Percentiles rank a stretch among this genome's conserved stretches.
Evolutionary conservation across 2,113 vertebrate genomes (phyloP).

Genomic region (Mobula birostris): DNA sequence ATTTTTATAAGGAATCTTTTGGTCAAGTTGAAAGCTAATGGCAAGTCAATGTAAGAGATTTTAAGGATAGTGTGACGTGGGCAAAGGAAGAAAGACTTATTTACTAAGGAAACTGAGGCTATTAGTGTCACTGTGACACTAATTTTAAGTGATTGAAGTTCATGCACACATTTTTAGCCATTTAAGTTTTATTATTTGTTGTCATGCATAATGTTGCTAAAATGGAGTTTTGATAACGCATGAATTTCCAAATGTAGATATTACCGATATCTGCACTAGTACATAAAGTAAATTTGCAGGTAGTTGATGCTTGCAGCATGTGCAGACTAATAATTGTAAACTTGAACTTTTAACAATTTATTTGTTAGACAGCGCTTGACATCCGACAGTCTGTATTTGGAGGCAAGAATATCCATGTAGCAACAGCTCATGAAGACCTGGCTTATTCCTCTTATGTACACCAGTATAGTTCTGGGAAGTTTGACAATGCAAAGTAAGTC

Average conservation of each 20-base stretch:
- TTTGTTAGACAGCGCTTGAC: conserved; percentile 80
- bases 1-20: not conserved
- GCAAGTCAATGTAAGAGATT: not conserved
- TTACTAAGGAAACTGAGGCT: too few relatives aligned
- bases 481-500: conserved; percentile 96
- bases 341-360: not conserved
- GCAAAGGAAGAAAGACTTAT: not conserved
- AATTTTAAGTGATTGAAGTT: too few relatives aligned
- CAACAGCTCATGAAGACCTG: conserved; percentile 92
- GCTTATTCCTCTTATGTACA: conserved; percentile 97
- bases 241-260: not conserved
- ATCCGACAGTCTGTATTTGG: conserved; percentile 98
- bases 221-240: not conserved
- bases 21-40: not conserved
- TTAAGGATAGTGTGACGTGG: not conserved
- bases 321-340: not conserved
- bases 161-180: not conserved
- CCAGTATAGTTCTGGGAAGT: conserved; percentile 98
- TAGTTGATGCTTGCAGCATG: not conserved
- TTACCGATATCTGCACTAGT: not conserved
- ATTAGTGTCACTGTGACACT: not conserved
- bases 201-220: not conserved
- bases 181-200: not conserved
- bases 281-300: not conserved
- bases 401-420: conserved; percentile 97